Conservation (phyloP, 2,888 invertebrate species). For the Ephialtes manifestator region DNA sequence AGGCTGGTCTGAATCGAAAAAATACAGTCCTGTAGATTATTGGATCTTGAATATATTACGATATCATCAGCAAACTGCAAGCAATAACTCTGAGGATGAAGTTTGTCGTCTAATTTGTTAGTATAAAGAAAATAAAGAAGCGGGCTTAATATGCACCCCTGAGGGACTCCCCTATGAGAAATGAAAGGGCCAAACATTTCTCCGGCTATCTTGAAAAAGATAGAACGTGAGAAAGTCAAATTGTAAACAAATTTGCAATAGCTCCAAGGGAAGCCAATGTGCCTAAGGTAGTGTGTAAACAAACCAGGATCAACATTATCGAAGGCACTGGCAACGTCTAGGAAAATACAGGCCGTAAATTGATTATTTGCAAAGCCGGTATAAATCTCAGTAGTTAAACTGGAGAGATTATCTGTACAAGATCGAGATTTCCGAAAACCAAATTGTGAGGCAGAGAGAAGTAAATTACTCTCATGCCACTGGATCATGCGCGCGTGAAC, state of each 20-base stretch:
- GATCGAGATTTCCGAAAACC: slow-evolving; percentile 47
- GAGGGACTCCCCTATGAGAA: background rate
- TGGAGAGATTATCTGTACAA: too few relatives aligned
- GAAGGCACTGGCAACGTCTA: slow-evolving; percentile 42
- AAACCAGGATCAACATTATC: slow-evolving; percentile 43
- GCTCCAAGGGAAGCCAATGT: background rate
- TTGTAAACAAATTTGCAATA: too few relatives aligned
- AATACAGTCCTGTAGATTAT: background rate
- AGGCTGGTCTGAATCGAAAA: too few relatives aligned
- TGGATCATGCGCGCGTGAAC: too few relatives aligned
- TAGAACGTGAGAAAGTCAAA: background rate
- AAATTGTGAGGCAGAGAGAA: slow-evolving; percentile 27
- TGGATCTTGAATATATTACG: background rate
- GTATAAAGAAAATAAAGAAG: background rate
- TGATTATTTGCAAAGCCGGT: too few relatives aligned
- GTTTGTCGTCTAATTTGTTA: background rate
- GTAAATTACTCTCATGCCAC: background rate
- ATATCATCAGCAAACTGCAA: background rate
- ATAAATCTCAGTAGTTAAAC: too few relatives aligned
- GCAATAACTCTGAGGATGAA: background rate
- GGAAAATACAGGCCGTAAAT: slow-evolving; percentile 25
- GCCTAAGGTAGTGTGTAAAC: background rate
- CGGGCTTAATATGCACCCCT: background rate
- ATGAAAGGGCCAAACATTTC: background rate
- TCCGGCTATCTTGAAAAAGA: background rate